Evolutionary conservation across 92 coral and sea anemone species (phyloP), one percentile per base, ranked within the genome.

Genomic region (Ricordea florida): DNA sequence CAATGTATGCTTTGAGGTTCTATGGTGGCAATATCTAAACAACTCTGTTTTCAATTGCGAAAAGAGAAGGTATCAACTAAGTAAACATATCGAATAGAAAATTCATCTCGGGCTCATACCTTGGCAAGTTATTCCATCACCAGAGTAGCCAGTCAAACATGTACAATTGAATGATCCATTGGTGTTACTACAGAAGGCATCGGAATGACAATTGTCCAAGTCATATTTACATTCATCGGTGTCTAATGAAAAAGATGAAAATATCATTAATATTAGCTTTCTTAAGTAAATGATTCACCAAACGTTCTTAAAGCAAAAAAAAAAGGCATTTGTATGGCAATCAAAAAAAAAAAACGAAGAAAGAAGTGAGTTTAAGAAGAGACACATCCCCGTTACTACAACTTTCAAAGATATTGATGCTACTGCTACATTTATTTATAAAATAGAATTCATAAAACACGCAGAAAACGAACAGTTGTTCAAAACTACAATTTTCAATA

Each of bases 151-250:
- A 34, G 60, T 43, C 65, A 88, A 87, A 75, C 97, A 91, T 7
- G 97, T 91, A 57, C 97, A 91, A 64, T 70, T 65, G 80, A 87
- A 91, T 29, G 93, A 91, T 42, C 97, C 97, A 64, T 83, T 67
- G 46, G 93, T 87, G 82, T 90, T 87, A 51, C 77, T 73, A 23
- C 96, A 90, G 64, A 70, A 42, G 43, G 96, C 89, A 48, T 90
- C 84, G 27, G 78, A 57, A 41, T 90, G 89, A 34, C 96, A 90
- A 74, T 85, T 84, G 55, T 89, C 90, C 25, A 78, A 51, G 51
- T 83, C 86, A 77, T 71, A 31, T 1, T 58, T 15, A 44, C 93
- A 88, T 29, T 88, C 93, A 56, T 83, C 69, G 22, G 69, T 78
- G 46, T 88, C 93, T 88, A 45, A 56, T 66, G 26, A 10, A 44